Evolutionary conservation across 2,888 invertebrate species (phyloP), one percentile per base, ranked within the genome.

Genomic region (Epinotia ramella): DNA sequence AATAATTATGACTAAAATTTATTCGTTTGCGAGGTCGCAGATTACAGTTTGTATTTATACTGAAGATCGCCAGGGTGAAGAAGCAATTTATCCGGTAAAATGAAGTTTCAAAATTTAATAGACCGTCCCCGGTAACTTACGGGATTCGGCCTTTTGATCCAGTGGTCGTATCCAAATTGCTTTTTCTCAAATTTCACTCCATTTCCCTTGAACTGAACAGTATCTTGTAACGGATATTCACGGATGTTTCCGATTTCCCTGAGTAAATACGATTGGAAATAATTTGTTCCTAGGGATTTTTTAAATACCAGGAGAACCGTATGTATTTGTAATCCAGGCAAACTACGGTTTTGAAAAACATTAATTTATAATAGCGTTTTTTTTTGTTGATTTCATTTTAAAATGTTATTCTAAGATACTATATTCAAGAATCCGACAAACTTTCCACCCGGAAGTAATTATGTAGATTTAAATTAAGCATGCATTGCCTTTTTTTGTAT

Each of bases 81-180:
- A 90, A 92, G 92, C 91, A 94, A 93, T 93, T 94, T 92, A 90
- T 88, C 85, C 86, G 84, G 84, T 84, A 87, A 92, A 92, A 93
- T 90, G 88, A 93, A 93, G 88, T 93, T 93, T 91, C 87, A 89
- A 92, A 93, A 92, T 93, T 92, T 92, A 92, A 93, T 91, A 89
- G 88, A 87, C 84, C 84, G 85, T 83, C 84, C 86, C 84, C 82
- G 85, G 84, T 84, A 85, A 82, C 85, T 87, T 84, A 81, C 86
- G 84, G 86, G 86, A 89, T 86, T 86, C 83, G 83, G 85, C 86
- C 85, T 91, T 92, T 92, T 91, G 91, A 90, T 87, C 86, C 84
- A 83, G 85, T 86, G 87, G 86, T 87, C 89, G 88, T 89, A 90
- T 87, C 85, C 86, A 91, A 92, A 93, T 93, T 91, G 90, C 88